These are phyloP conservation scores for Meteorus cinctellus DNA, from an alignment of 2,888 invertebrate species.

Conservation along the genomic window DNA sequence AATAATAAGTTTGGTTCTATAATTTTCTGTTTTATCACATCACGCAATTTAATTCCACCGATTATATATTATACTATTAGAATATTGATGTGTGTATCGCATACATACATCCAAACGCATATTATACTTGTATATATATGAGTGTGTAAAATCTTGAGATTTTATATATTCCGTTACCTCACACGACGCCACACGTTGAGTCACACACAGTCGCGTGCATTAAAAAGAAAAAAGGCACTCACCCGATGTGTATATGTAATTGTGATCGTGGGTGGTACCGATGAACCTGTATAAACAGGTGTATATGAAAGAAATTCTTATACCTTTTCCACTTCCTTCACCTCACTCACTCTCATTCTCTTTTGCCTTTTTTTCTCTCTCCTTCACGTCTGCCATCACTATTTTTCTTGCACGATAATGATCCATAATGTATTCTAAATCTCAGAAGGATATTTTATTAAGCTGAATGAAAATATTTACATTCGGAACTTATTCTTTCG, in stretches of 20 bases:
- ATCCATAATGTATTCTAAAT: background rate
- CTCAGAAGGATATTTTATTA: background rate
- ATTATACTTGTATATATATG: constrained; percentile 53
- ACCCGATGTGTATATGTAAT: constrained; percentile 23
- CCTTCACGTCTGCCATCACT: background rate
- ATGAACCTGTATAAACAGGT: constrained; percentile 32
- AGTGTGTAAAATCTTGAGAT: constrained; percentile 64
- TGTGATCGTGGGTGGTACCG: constrained; percentile 35
- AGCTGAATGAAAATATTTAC: background rate
- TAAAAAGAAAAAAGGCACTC: constrained; percentile 25
- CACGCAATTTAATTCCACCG: constrained; percentile 18
- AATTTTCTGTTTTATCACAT: constrained; percentile 35
- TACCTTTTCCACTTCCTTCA: background rate
- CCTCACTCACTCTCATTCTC: background rate
- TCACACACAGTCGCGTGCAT: constrained; percentile 45
- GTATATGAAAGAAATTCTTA: constrained; percentile 16
- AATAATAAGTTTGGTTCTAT: background rate
- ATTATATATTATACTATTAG: constrained; percentile 2
- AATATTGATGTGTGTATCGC: background rate
- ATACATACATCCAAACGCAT: background rate
- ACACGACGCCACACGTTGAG: constrained; percentile 63
- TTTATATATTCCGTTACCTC: constrained; percentile 67
- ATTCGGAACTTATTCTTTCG: background rate
- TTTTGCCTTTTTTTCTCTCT: background rate
- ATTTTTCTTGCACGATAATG: background rate